A percentile compares a stretch with the other conserved stretches of the same genome.
phyloP scores from a whole-genome alignment of 2,113 vertebrate genomes.

The Serilophus lunatus region DNA sequence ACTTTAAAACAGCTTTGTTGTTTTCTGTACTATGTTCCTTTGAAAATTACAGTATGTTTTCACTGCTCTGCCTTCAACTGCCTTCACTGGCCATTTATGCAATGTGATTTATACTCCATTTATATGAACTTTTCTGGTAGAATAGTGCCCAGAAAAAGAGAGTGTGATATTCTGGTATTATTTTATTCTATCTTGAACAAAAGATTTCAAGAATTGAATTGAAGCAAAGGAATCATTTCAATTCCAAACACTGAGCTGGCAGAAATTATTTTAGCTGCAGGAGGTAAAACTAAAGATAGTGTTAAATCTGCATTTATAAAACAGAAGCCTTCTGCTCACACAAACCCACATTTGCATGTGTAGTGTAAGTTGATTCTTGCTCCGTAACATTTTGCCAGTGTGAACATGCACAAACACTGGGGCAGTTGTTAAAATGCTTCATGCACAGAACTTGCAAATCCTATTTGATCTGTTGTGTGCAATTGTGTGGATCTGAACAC shows the following conservation, averaged over 20 bases:
- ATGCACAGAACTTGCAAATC: neutral
- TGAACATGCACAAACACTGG: neutral
- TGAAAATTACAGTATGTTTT: neutral
- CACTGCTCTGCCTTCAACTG: neutral
- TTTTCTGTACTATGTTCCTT: neutral
- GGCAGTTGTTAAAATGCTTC: neutral
- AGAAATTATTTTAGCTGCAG: neutral
- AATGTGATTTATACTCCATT: neutral
- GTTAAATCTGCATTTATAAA: neutral
- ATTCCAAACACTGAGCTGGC: neutral
- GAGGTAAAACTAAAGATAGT: neutral
- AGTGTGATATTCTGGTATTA: neutral
- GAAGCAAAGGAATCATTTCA: neutral
- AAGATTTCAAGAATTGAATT: neutral
- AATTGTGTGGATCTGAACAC: neutral
- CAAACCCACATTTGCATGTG: neutral
- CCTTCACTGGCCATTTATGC: neutral
- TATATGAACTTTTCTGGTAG: neutral
- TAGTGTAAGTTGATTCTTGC: neutral
- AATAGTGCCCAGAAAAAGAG: neutral
- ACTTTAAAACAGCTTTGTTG: neutral
- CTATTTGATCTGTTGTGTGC: neutral
- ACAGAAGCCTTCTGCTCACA: neutral
- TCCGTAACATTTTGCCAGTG: neutral
- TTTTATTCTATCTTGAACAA: neutral